Base-by-base conservation (phyloP, 2,888 invertebrate species). In the Stenurella melanura region DNA sequence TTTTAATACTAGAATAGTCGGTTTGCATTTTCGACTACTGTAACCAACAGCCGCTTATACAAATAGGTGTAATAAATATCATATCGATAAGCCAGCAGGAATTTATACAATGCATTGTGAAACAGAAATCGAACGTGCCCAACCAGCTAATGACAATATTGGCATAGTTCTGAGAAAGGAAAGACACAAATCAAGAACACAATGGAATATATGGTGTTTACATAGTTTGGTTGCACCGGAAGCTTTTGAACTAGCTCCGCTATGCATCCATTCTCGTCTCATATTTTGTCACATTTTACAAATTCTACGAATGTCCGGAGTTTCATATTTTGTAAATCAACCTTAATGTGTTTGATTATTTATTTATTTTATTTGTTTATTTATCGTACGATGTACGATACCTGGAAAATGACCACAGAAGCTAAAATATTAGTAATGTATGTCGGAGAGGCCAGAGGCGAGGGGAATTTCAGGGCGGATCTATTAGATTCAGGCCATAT, bases 141-240 rank as follows among this genome's bases (percentile, higher is more conserved):
- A 58, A 73, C 57, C 30, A 64, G 68, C 72, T 78, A 80, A 78
- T 78, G 81, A 83, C 83, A 83, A 85, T 85, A 84, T 84, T 82
- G 84, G 85, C 84, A 85, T 85, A 84, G 85, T 84, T 85, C 79
- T 80, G 81, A 83, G 82, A 84, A 83, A 77, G 84, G 80, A 79
- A 80, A 77, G 81, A 75, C 81, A 84, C 83, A 85, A 84, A 84
- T 84, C 84, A 84, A 83, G 78, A 79, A 80, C 75, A 84, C 83
- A 83, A 84, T 84, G 64, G 54, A 38, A 60, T 72, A 42, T 60
- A 76, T 75, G 67, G 68, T 73, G 75, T 77, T 77, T 73, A 77
- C 77, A 75, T 54, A 57, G 70, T 56, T 34, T 71, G 60, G 34
- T 60, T 74, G 60, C 77, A 58, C 67, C 61, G 71, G 74, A 57